Evolutionary conservation across 2,797 vertebrate genomes (phyloP).

Genomic region (Spondyliosoma cantharus): DNA sequence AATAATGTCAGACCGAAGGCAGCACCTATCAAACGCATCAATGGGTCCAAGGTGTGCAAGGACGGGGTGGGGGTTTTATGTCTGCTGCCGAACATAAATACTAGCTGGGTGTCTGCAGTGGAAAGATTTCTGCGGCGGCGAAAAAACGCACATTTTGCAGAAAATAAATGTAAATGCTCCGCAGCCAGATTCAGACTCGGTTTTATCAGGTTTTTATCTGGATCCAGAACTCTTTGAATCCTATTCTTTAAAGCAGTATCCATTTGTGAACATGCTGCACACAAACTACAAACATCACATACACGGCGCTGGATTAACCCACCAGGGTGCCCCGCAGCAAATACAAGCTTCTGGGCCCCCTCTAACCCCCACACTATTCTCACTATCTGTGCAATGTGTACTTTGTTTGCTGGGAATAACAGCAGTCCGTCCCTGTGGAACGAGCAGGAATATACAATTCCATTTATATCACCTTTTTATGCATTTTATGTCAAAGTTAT

Average conservation of each 20-base stretch:
- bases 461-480: too few relatives aligned
- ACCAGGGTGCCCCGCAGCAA: not conserved
- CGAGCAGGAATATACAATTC: not conserved
- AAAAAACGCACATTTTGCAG: conserved; percentile 56
- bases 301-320: conserved; percentile 40
- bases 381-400: conserved; percentile 4
- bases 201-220: conserved; percentile 46
- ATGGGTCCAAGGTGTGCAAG: conserved; percentile 76
- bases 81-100: conserved; percentile 77
- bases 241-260: conserved; percentile 31
- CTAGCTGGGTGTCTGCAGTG: conserved; percentile 51
- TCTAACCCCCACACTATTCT: conserved; percentile 13
- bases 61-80: conserved; percentile 75
- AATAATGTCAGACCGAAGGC: conserved; percentile 76
- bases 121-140: conserved; percentile 36
- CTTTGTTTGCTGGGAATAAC: not conserved
- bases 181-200: conserved; percentile 27
- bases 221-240: conserved; percentile 34
- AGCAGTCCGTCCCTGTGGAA: not conserved
- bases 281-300: conserved; percentile 28
- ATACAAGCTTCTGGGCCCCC: not conserved
- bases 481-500: too few relatives aligned
- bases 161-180: conserved; percentile 67
- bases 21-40: conserved; percentile 78
- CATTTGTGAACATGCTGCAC: conserved; percentile 30